Base-by-base conservation (phyloP, 2,797 vertebrate species). In the Geotrypetes seraphini region DNA sequence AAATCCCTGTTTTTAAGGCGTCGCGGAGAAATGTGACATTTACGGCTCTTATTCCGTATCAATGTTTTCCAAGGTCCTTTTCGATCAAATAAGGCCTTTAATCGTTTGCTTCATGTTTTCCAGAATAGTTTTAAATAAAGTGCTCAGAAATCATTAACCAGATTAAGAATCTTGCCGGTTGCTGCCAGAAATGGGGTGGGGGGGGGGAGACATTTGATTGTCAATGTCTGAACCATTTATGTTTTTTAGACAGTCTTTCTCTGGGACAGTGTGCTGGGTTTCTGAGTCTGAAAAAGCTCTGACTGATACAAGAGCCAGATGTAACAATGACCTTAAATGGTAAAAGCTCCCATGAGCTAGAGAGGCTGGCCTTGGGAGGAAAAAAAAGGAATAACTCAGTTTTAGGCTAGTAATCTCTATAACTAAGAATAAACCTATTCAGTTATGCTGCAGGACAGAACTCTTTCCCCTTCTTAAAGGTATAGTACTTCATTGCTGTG, bases 261-360 rank as follows among this genome's bases (percentile, higher is more conserved):
- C 58, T 62, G 62, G 57, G 58, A 36, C 49, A 46, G 51, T 53
- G 44, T 39, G 50, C 35, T 60, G 48, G 53, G 47, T 63, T 52
- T 63, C 43, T 32, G 38, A 60, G 57, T 65, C 55, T 61, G 57
- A 64, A 71, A 79, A 57, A 67, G 60, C 58, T 57, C 46, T 54
- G 50, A 63, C 58, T 75, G 73, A 69, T 78, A 68, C 75, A 69
- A 61, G 78, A 89, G 82, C 84, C 87, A 82, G 79, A 84, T 89
- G 83, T 84, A 95, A 79, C 83, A 82, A 92, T 99, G 90, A 92
- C 95, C 95, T 97, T 99, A 99, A 96, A 99, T 99, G 95, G 95
- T 97, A 93, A 99, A 95, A 97, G 93, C 90, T 97, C 92, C 92
- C 89, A 86, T 83, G 89, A 96, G 91, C 91, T 87, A 84, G 84